phyloP scores from a whole-genome alignment of 2,113 vertebrate genomes.

The Nycticebus coucang region DNA sequence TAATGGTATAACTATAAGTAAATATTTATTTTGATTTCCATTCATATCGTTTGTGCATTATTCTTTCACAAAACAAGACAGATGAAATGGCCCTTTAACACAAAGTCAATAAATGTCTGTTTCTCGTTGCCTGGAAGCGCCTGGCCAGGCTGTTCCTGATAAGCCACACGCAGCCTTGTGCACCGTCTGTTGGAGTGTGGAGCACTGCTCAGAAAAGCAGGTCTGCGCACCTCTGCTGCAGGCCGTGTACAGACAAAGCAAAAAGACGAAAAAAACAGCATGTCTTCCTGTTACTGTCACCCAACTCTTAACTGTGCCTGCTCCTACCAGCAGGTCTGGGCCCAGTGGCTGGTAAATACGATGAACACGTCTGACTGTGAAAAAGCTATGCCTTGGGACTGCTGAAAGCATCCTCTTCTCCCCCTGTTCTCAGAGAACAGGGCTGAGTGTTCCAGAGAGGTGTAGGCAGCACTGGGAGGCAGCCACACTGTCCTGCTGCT shows the following conservation, averaged over 20 bases:
- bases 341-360: not conserved
- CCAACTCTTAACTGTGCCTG: too few species aligned
- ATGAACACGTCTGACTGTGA: not conserved
- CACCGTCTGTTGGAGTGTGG: fast-evolving
- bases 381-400: not conserved
- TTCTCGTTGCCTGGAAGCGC: not conserved
- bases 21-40: slow-evolving; percentile 47
- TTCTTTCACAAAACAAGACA: slow-evolving; percentile 25
- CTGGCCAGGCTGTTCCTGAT: not conserved
- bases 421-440: not conserved
- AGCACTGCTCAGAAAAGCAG: not conserved
- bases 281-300: not conserved
- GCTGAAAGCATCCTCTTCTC: not conserved
- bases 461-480: not conserved
- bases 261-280: not conserved
- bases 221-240: not conserved
- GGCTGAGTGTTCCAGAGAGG: slow-evolving; percentile 39
- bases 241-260: not conserved
- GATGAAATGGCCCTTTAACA: slow-evolving; percentile 21
- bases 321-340: not conserved
- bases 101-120: not conserved
- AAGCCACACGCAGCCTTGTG: not conserved
- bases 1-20: not conserved
- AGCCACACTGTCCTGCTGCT: slow-evolving; percentile 16
- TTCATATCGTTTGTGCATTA: not conserved